phyloP scores from a whole-genome alignment of 2,797 vertebrate species.

The Pteronotus mesoamericanus region DNA sequence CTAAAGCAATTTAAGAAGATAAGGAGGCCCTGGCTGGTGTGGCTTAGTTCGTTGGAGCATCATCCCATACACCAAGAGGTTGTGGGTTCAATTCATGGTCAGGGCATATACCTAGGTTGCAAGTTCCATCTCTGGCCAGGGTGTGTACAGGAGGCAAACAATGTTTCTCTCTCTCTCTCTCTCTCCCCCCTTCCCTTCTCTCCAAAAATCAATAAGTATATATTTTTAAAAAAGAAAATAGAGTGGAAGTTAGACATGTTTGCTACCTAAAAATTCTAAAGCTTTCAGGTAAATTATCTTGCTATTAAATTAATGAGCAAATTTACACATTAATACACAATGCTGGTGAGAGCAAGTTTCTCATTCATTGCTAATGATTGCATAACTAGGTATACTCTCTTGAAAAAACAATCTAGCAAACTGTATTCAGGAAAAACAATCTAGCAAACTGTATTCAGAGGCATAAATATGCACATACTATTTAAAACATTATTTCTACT shows the following conservation, averaged over 20 bases:
- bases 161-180: not conserved
- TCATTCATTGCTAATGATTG: slow-evolving; percentile 33
- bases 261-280: slow-evolving; percentile 17
- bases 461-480: not conserved
- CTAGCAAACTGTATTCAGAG: not conserved
- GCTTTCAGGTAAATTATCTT: slow-evolving; percentile 26
- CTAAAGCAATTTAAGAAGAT: not conserved
- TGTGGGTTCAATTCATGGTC: not conserved
- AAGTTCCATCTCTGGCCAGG: not conserved
- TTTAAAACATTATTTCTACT: not conserved
- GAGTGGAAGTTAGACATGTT: not conserved
- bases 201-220: not conserved
- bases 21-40: not conserved
- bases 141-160: not conserved
- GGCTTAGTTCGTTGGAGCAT: not conserved
- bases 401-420: slow-evolving; percentile 31
- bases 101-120: too few relatives aligned
- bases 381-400: slow-evolving; percentile 3
- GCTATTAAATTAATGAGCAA: slow-evolving; percentile 26
- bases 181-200: not conserved
- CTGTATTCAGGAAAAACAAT: not conserved
- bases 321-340: slow-evolving; percentile 5
- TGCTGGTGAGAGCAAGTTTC: slow-evolving; percentile 6
- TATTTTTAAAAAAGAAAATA: not conserved
- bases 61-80: not conserved